These are phyloP conservation scores for Zelostemma sp. DNA, from an alignment of 1,140 invertebrate genomes.

Conservation along the genomic window DNA sequence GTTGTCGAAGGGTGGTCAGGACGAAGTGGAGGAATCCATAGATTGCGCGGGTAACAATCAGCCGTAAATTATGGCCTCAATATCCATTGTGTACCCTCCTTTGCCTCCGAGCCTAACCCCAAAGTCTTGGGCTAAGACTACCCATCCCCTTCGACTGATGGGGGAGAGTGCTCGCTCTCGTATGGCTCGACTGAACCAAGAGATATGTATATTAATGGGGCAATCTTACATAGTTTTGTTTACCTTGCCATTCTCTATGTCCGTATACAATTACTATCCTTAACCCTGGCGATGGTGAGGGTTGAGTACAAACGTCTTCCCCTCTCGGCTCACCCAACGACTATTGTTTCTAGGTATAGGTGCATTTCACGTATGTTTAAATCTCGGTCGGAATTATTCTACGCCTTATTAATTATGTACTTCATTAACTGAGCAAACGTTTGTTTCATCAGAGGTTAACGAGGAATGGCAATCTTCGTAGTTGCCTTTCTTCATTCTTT, in stretches of 20 bases:
- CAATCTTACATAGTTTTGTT: constrained; percentile 73
- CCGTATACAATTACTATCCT: constrained; percentile 70
- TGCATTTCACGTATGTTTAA: constrained; percentile 34
- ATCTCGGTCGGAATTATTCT: constrained; percentile 39
- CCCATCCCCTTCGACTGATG: constrained; percentile 53
- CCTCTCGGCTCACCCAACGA: constrained; percentile 13
- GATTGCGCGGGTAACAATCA: constrained; percentile 70
- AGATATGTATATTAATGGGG: constrained; percentile 73
- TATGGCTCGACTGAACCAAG: constrained; percentile 63
- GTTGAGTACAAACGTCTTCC: constrained; percentile 16
- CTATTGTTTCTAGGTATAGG: constrained; percentile 33
- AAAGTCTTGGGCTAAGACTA: constrained; percentile 69
- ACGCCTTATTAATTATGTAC: constrained; percentile 39
- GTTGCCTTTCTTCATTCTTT: constrained; percentile 9
- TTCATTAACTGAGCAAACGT: constrained; percentile 40
- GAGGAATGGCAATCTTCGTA: constrained; percentile 1
- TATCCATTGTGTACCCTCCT: constrained; percentile 71
- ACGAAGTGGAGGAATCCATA: constrained; percentile 65
- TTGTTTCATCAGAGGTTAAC: background rate
- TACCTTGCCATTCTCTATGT: constrained; percentile 70
- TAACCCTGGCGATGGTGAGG: constrained; percentile 35
- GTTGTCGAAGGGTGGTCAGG: constrained; percentile 57
- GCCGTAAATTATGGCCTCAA: constrained; percentile 72
- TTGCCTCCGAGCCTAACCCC: constrained; percentile 63
- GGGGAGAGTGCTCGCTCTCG: constrained; percentile 42